These are phyloP conservation scores for Diarsia mendica DNA, from an alignment of 2,888 invertebrate species.

Conservation along the genomic window DNA sequence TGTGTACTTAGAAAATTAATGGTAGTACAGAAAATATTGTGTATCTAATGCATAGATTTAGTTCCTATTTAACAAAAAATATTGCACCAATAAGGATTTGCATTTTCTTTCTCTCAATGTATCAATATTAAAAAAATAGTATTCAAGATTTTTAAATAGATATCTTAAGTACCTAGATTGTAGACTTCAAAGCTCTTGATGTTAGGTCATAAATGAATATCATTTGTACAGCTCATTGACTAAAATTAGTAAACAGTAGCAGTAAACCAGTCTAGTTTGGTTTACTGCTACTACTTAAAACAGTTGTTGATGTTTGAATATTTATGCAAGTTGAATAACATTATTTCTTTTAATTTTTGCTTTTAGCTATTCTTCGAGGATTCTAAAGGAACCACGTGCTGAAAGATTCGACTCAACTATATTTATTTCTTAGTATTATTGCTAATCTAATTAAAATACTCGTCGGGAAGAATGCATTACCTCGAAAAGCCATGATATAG, in stretches of 20 bases:
- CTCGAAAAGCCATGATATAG: constrained; percentile 7
- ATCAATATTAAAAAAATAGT: neutral
- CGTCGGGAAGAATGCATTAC: constrained; percentile 31
- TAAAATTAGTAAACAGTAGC: too few species aligned
- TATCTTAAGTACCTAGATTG: neutral
- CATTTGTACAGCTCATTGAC: neutral
- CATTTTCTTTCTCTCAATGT: constrained; percentile 7
- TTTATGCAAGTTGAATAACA: constrained; percentile 19
- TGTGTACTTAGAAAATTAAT: constrained; percentile 12
- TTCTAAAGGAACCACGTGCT: constrained; percentile 69
- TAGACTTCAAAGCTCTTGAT: constrained; percentile 19
- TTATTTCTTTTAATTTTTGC: constrained; percentile 44
- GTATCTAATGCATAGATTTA: constrained; percentile 10
- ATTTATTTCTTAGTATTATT: constrained; percentile 40
- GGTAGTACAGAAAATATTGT: constrained; percentile 4
- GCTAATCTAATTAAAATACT: constrained; percentile 36
- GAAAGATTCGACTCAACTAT: constrained; percentile 56
- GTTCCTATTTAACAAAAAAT: neutral
- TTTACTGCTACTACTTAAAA: neutral
- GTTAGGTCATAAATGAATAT: constrained; percentile 15
- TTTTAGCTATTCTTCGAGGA: constrained; percentile 80
- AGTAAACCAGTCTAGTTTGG: neutral
- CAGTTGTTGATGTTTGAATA: constrained; percentile 20
- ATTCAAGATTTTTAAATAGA: constrained; percentile 15
- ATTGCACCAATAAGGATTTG: neutral